A percentile compares a stretch with the other conserved stretches of the same genome.
These are phyloP conservation scores for Clarias magur DNA, from an alignment of 2,113 vertebrate genomes.

Conservation along the genomic window DNA sequence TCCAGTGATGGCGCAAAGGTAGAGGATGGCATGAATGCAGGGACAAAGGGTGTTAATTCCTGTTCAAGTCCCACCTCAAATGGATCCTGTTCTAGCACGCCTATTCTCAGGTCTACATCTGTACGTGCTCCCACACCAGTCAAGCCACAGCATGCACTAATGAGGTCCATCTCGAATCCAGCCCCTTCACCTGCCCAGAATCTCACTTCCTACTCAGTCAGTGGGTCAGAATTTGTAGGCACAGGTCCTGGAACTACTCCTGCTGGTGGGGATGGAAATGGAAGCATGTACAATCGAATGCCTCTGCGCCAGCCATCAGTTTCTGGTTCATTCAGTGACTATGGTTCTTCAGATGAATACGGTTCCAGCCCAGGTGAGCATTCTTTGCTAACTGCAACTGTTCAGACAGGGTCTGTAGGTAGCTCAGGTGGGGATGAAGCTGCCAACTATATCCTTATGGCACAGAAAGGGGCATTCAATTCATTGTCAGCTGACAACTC, in stretches of 20 bases:
- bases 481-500: conserved; percentile 60
- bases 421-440: conserved; percentile 64
- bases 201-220: conserved; percentile 68
- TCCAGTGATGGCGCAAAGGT: conserved; percentile 71
- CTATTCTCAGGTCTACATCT: conserved; percentile 74
- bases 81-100: conserved; percentile 72
- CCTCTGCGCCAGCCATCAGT: conserved; percentile 64
- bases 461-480: conserved; percentile 60
- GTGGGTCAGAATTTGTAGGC: conserved; percentile 69
- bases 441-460: conserved; percentile 78
- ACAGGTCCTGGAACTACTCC: conserved; percentile 46
- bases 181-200: conserved; percentile 62
- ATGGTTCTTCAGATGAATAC: conserved; percentile 80
- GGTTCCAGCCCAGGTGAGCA: conserved; percentile 76
- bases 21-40: conserved; percentile 61
- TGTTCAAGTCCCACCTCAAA: conserved; percentile 71
- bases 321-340: conserved; percentile 77
- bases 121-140: conserved; percentile 62
- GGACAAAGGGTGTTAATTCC: conserved; percentile 34
- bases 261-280: conserved; percentile 47
- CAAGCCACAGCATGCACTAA: conserved; percentile 71
- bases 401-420: conserved; percentile 63
- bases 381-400: conserved; percentile 61
- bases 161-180: conserved; percentile 75
- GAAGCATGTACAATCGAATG: conserved; percentile 63